phyloP scores from a whole-genome alignment of 2,888 invertebrate genomes.

The Dorcus hopei region DNA sequence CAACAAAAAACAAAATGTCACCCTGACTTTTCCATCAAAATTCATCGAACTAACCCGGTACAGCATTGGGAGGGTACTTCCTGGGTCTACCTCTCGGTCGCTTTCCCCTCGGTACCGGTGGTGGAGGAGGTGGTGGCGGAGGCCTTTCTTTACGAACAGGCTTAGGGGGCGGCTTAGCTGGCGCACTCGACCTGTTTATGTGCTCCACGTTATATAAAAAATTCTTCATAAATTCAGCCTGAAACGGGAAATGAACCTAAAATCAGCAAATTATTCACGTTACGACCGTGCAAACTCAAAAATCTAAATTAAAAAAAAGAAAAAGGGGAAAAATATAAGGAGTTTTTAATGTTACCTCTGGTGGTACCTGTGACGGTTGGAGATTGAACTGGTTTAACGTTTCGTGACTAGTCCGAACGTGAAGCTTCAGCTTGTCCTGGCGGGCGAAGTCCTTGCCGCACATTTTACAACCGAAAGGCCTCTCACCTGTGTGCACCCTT shows the following conservation, averaged over 20 bases:
- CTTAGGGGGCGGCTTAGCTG: too few relatives aligned
- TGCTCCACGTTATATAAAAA: too few relatives aligned
- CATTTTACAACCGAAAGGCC: conserved; percentile 65
- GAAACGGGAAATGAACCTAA: too few relatives aligned
- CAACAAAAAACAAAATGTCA: conserved; percentile 2
- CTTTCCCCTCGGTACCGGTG: conserved; percentile 48
- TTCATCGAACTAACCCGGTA: conserved; percentile 1
- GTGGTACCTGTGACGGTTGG: background rate
- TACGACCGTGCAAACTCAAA: too few relatives aligned
- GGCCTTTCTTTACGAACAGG: too few relatives aligned
- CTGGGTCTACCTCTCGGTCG: conserved; percentile 54
- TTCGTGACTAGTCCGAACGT: conserved; percentile 53
- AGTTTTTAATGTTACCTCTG: background rate
- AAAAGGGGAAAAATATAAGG: too few relatives aligned
- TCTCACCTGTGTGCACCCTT: conserved; percentile 69
- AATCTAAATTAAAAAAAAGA: too few relatives aligned
- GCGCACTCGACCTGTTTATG: too few relatives aligned
- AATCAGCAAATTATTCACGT: too few relatives aligned
- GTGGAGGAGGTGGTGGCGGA: too few relatives aligned
- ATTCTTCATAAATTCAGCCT: too few relatives aligned
- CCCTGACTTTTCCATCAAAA: background rate
- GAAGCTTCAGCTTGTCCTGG: conserved; percentile 69
- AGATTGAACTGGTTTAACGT: background rate
- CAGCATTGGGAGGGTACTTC: conserved; percentile 50
- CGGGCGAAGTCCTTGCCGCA: conserved; percentile 70